Base-by-base conservation (phyloP, 2,797 vertebrate genomes). In the Eulemur rubriventer region DNA sequence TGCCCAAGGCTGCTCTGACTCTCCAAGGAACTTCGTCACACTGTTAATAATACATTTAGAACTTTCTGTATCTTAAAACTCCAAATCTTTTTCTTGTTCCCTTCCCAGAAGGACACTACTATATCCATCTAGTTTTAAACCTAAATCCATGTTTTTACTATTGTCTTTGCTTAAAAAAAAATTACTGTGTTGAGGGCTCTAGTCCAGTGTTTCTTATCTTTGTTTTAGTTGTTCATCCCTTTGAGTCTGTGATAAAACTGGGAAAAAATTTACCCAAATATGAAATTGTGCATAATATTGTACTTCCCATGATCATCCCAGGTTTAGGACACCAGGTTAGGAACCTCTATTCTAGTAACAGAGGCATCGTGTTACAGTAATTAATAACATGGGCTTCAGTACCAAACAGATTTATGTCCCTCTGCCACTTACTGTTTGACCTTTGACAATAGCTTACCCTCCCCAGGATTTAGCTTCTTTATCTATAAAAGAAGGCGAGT, bases 391-490 rank as follows among this genome's bases (percentile, higher is more conserved):
- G 57, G 38, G 3, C 43, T 48, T 79, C n/a, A 11, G 41, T 65
- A 24, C 38, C 57, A 83, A 35, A 83, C 33, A 91, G 12, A 85
- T 24, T 90, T 75, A 38, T 35, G 4, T 94, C 65, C 79, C 59
- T 95, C 17, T 33, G 55, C n/a, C 80, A 72, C 65, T 95, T 63
- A 16, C 46, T 78, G 7, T n/a, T 52, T 91, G 73, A 94, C 82
- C 59, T 92, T 72, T 91, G 48, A 57, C 43, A 75, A 13, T 65
- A 55, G 26, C 48, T 95, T 96, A 78, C 73, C 55, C 73, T 94
- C 61, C 24, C 20, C 73, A 38, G 92, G 43, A 55, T 81, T 38
- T 28, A 57, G 73, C 14, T 24, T 89, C 79, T 91, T 76, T 20
- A 67, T 46, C 41, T 78, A 46, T 48, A 82, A 95, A 52, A 38